Evolutionary conservation across 1,140 invertebrate genomes (phyloP), one percentile per base, ranked within the genome.

Genomic region (Eufriesea mexicana): DNA sequence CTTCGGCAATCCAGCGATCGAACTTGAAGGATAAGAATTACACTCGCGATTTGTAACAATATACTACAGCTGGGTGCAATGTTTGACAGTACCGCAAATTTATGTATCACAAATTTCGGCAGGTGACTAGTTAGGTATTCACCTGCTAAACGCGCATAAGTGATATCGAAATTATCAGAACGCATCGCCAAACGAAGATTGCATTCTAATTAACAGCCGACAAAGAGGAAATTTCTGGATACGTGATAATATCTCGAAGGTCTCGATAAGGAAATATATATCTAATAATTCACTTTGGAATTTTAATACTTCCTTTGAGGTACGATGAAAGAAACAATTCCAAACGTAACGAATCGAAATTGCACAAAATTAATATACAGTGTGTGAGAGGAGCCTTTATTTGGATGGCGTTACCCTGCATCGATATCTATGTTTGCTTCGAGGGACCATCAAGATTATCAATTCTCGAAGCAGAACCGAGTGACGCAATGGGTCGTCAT

Each of bases 171-270:
- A 66, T 81, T 67, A 81, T 74, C 66, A 9, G 25, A 23, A 25
- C 16, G 73, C 62, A 68, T 76, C 74, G 66, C 45, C 25, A 77
- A n/a, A 66, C 81, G 64, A 64, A 45, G 75, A 54, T 68, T 83
- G 80, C 70, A 70, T 70, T 83, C 18, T 83, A 83, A 83, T 78
- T 45, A 78, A 54, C 20, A 9, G 57, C 64, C 73, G 81, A 83
- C 75, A 83, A 83, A 83, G 80, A 42, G 28, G 20, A 66, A 7
- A 68, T 77, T 83, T 83, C 54, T 62, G 51, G 74, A 61, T 66
- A 47, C 20, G 49, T 20, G 45, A 16, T 70, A 77, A 78, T 70
- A 47, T 70, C 20, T 75, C 20, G 79, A 82, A 61, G 12, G 20
- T 76, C 68, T 70, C 66, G 7, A 54, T 66, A n/a, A 77, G 81